Conservation (phyloP, 2,797 vertebrate genomes). For the Bufotes viridis region DNA sequence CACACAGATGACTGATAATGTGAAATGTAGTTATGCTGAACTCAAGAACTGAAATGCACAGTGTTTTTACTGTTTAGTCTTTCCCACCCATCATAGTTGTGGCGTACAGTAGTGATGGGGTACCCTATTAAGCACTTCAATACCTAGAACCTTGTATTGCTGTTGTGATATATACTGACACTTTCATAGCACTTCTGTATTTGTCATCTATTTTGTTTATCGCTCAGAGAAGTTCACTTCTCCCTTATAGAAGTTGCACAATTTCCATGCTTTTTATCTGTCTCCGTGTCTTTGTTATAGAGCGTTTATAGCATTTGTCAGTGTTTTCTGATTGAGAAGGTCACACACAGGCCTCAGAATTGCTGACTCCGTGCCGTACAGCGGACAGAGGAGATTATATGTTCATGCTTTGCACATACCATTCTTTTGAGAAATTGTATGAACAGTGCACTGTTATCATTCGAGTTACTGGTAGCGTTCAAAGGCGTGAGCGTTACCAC, state of each 20-base stretch:
- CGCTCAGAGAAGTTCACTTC: not conserved
- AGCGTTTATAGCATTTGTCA: not conserved
- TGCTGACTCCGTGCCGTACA: not conserved
- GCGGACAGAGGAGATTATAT: constrained; percentile 4
- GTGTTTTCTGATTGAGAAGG: not conserved
- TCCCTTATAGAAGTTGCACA: not conserved
- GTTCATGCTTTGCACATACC: not conserved
- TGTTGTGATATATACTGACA: too few species aligned
- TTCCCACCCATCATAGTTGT: too few species aligned
- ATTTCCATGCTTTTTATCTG: not conserved
- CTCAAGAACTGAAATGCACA: too few species aligned
- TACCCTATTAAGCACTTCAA: too few species aligned
- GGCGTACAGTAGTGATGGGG: too few species aligned
- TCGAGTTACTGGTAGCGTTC: not conserved
- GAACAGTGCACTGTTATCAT: not conserved
- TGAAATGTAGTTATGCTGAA: too few species aligned
- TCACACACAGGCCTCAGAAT: not conserved
- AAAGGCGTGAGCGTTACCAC: not conserved
- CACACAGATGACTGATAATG: too few species aligned
- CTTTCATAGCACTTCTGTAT: too few species aligned
- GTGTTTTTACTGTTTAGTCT: too few species aligned
- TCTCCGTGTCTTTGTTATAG: not conserved
- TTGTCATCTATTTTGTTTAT: too few species aligned
- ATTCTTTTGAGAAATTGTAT: not conserved
- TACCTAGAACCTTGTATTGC: too few species aligned